Evolutionary conservation across 2,888 invertebrate species (phyloP).

Genomic region (Adela reaumurella): DNA sequence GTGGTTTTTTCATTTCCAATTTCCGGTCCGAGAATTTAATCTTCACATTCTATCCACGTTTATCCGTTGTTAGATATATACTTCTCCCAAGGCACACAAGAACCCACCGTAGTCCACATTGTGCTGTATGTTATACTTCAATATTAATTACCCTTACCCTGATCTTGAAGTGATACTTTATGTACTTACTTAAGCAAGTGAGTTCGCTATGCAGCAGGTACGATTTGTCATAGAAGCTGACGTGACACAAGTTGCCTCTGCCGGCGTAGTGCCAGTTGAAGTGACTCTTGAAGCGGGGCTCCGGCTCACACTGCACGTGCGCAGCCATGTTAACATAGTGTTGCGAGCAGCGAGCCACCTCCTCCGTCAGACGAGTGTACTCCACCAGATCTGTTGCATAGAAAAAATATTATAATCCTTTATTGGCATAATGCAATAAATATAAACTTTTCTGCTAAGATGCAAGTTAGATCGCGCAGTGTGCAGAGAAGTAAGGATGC

Average conservation of each 20-base stretch:
- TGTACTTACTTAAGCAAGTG: slow-evolving; percentile 36
- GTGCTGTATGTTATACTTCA: neutral
- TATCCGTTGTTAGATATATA: too few species aligned
- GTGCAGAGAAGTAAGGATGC: too few species aligned
- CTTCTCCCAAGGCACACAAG: too few species aligned
- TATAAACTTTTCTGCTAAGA: too few species aligned
- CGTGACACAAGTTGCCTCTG: slow-evolving; percentile 32
- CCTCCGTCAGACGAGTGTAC: slow-evolving; percentile 27
- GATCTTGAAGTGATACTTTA: too few species aligned
- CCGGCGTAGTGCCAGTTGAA: slow-evolving; percentile 51
- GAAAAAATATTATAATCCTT: too few species aligned
- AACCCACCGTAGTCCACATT: neutral
- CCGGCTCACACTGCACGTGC: slow-evolving; percentile 33
- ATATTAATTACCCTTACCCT: neutral
- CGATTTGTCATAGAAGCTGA: slow-evolving; percentile 24
- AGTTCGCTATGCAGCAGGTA: slow-evolving; percentile 36
- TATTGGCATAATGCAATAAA: too few species aligned
- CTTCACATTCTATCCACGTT: too few species aligned
- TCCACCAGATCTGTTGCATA: too few species aligned
- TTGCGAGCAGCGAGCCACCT: slow-evolving; percentile 33
- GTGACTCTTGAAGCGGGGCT: slow-evolving; percentile 28
- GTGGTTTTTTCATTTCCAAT: too few species aligned
- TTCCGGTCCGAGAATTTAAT: too few species aligned
- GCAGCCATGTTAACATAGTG: slow-evolving; percentile 30
- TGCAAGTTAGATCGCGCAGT: too few species aligned